Conservation (phyloP, 2,113 vertebrate species). For the Tichodroma muraria region DNA sequence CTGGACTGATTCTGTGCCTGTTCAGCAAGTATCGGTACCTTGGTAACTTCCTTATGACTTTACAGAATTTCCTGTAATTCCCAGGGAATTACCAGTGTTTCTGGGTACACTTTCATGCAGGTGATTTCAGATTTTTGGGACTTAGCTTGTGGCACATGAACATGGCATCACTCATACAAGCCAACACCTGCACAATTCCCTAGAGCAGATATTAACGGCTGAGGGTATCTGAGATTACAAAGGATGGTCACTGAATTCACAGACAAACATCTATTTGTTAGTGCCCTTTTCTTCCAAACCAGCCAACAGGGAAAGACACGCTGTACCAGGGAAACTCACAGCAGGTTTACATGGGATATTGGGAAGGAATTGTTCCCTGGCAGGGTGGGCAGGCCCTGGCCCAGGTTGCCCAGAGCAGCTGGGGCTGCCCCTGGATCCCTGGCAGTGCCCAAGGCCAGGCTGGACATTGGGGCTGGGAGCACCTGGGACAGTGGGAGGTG, state of each 20-base stretch:
- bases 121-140: neutral
- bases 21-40: neutral
- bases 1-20: neutral
- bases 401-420: neutral
- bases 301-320: neutral
- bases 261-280: neutral
- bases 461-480: neutral
- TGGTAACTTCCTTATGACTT: neutral
- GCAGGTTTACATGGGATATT: neutral
- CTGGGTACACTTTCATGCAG: neutral
- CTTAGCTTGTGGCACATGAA: neutral
- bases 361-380: rapidly evolving
- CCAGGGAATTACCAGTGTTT: neutral
- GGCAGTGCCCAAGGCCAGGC: neutral
- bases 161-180: too few species aligned
- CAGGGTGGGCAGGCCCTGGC: neutral
- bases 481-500: neutral
- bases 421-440: neutral
- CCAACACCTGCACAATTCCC: neutral
- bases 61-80: neutral
- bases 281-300: rapidly evolving
- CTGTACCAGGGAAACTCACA: neutral
- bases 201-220: neutral
- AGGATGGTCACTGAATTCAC: neutral
- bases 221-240: neutral